Evolutionary conservation across 2,113 vertebrate genomes (phyloP), one percentile per base, ranked within the genome.

Genomic region (Todiramphus chloris): DNA sequence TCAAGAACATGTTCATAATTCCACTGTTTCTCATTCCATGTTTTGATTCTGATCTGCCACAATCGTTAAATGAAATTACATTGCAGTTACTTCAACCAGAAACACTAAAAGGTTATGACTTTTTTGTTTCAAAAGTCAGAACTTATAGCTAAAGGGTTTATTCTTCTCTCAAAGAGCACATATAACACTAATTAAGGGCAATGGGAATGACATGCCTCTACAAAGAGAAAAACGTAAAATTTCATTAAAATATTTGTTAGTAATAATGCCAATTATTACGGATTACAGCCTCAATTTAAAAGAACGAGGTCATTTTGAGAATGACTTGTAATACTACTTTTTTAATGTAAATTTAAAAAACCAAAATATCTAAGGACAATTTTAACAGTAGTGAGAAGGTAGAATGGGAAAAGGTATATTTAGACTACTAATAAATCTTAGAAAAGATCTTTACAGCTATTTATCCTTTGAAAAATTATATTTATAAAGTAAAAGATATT

Each of bases 151-250:
- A 62, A 90, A 84, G 90, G 90, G 79, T 48, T 21, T 91, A 88
- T 84, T 94, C 86, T 91, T 87, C 83, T 91, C 58, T 93, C 87
- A 93, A 91, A 96, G 79, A 90, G 74, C 90, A 88, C 60, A 59
- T 89, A 59, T 72, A 96, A 79, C 43, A 89, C n/a, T 95, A 97
- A 96, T 97, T 95, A 97, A 94, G 89, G 87, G 58, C 87, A 96
- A 97, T 73, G 87, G 63, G 60, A 94, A 84, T 91, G 95, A 93
- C 93, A 89, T 75, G 25, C 37, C 39, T 91, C 35, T 82, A 84
- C 21, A 79, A 50, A 91, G 37, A 92, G 27, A 16, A 83, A 91
- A 90, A 96, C 16, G 9, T 41, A 94, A 84, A 84, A 87, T 94
- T 94, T 90, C 56, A 77, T 64, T 91, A 76, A 88, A 96, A 87